Conservation (phyloP, 2,113 vertebrate species). For the Columbina picui region DNA sequence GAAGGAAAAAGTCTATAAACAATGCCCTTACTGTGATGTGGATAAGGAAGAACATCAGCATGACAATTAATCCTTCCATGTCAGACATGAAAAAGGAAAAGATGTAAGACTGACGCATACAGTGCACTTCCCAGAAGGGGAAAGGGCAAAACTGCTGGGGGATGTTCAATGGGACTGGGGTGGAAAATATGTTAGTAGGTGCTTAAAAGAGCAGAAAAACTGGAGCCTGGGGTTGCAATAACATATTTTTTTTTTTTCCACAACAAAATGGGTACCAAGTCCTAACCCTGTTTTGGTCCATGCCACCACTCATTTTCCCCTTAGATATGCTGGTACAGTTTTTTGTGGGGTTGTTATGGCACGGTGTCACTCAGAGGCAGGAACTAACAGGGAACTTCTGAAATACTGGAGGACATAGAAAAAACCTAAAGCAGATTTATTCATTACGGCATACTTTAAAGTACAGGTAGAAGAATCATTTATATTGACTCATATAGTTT, state of each 20-base stretch:
- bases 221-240: background rate
- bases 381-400: background rate
- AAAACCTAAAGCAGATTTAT: background rate
- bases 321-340: background rate
- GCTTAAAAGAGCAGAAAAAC: background rate
- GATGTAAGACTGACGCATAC: background rate
- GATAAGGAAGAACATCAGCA: background rate
- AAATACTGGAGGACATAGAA: fast-evolving
- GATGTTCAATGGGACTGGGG: background rate
- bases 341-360: background rate
- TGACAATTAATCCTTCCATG: background rate
- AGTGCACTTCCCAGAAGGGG: background rate
- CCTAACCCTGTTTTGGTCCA: background rate
- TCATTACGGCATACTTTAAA: background rate
- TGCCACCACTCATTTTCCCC: background rate
- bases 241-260: background rate
- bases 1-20: background rate
- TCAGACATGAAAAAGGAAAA: background rate
- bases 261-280: background rate
- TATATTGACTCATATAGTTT: background rate
- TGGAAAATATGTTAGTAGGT: background rate
- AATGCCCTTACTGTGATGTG: background rate
- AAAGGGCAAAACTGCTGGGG: background rate
- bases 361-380: background rate
- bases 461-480: background rate